phyloP scores from a whole-genome alignment of 2,888 invertebrate genomes.

The Callyntrura guangdongensis region DNA sequence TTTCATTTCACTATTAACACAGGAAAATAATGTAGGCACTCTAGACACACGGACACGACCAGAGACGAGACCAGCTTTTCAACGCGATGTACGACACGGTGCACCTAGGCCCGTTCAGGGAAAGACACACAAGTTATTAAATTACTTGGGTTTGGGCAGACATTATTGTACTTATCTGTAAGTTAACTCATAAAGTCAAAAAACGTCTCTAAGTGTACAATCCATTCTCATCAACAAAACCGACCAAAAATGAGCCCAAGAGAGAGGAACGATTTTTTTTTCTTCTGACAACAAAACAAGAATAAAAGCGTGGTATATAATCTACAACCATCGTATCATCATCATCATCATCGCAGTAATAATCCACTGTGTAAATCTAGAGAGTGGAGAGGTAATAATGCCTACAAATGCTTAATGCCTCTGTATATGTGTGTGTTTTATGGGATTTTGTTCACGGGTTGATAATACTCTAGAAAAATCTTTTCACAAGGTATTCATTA shows the following conservation, averaged over 20 bases:
- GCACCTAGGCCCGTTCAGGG: too few relatives aligned
- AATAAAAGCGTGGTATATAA: slow-evolving; percentile 17
- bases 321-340: neutral
- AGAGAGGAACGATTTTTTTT: neutral
- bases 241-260: neutral
- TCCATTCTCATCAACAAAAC: neutral
- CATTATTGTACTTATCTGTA: neutral
- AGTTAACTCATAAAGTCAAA: too few relatives aligned
- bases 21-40: slow-evolving; percentile 29
- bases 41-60: slow-evolving; percentile 31
- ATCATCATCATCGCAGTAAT: neutral
- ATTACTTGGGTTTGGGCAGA: too few relatives aligned
- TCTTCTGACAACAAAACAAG: slow-evolving; percentile 25
- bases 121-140: slow-evolving; percentile 24
- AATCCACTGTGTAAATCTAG: neutral
- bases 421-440: slow-evolving; percentile 23
- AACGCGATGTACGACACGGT: too few relatives aligned
- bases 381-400: too few relatives aligned
- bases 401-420: too few relatives aligned
- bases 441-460: slow-evolving; percentile 48
- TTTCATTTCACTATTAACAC: slow-evolving; percentile 69
- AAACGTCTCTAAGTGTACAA: neutral
- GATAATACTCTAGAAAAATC: slow-evolving; percentile 55
- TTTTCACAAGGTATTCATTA: slow-evolving; percentile 68
- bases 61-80: slow-evolving; percentile 11